Conservation (phyloP, 2,113 vertebrate genomes). For the Ceyx melanurus region DNA sequence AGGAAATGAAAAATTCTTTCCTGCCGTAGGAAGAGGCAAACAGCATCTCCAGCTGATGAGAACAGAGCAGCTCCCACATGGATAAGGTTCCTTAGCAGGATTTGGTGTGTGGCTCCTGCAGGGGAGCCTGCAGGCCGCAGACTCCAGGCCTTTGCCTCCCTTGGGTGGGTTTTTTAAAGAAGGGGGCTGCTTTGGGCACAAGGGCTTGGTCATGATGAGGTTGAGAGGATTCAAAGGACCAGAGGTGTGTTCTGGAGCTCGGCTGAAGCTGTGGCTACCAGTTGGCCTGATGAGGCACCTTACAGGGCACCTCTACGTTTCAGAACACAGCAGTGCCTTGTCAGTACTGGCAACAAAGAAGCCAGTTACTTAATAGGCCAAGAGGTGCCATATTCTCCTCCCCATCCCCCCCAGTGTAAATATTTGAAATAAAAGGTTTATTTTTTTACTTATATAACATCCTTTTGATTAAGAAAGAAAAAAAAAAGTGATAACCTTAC, state of each 20-base stretch:
- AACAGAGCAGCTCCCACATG: neutral
- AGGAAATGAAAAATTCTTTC: constrained; percentile 56
- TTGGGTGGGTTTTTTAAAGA: neutral
- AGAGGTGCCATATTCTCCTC: neutral
- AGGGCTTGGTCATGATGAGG: neutral
- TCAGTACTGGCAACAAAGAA: neutral
- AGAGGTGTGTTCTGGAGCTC: neutral
- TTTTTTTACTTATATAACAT: neutral
- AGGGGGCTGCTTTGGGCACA: neutral
- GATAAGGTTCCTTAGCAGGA: neutral
- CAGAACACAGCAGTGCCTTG: neutral
- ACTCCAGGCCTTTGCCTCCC: neutral
- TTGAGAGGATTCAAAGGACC: neutral
- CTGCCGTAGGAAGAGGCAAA: constrained; percentile 39
- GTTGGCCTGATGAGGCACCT: neutral
- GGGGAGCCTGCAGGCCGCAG: neutral
- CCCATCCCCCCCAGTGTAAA: neutral
- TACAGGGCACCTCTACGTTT: neutral
- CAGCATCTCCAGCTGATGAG: neutral
- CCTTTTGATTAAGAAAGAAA: neutral
- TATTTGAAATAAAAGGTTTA: neutral
- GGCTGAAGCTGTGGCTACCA: neutral
- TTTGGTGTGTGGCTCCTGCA: neutral
- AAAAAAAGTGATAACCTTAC: neutral
- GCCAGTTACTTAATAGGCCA: neutral